Conservation (phyloP, 2,113 vertebrate species). For the Sitta europaea region DNA sequence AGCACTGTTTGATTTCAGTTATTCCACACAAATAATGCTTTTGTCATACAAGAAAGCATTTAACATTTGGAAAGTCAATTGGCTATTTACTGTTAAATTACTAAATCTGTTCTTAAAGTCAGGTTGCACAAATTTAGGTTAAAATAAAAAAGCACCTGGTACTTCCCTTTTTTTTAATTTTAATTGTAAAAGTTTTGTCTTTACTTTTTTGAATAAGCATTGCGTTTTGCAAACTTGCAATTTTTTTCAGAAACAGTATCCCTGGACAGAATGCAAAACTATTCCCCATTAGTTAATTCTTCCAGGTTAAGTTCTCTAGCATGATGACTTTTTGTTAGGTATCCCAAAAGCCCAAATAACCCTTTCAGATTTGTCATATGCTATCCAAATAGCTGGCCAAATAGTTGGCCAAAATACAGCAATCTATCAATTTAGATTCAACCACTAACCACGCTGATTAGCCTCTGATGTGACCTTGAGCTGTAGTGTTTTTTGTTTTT, state of each 20-base stretch:
- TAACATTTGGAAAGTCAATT: not conserved
- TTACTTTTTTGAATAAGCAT: not conserved
- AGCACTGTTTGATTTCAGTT: not conserved
- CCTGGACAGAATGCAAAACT: not conserved
- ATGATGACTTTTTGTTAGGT: not conserved
- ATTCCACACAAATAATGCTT: not conserved
- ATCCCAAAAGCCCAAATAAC: not conserved
- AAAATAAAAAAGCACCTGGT: not conserved
- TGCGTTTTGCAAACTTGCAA: not conserved
- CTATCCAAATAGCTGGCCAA: too few relatives aligned
- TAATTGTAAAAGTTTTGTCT: not conserved
- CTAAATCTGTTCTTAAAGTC: not conserved
- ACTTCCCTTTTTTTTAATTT: not conserved
- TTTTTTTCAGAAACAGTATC: not conserved
- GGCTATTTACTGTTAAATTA: not conserved
- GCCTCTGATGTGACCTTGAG: not conserved
- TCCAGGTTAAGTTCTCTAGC: not conserved
- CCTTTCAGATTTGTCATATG: not conserved
- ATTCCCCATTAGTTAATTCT: not conserved
- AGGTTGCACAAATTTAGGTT: not conserved
- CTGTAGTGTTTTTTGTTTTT: not conserved
- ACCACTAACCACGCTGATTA: not conserved
- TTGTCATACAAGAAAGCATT: not conserved
- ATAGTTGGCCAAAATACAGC: not conserved
- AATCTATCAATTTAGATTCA: not conserved